A percentile compares a stretch with the other conserved stretches of the same genome.
These are phyloP conservation scores for Tupaia chinensis DNA, from an alignment of 2,113 vertebrate genomes.

Conservation along the genomic window DNA sequence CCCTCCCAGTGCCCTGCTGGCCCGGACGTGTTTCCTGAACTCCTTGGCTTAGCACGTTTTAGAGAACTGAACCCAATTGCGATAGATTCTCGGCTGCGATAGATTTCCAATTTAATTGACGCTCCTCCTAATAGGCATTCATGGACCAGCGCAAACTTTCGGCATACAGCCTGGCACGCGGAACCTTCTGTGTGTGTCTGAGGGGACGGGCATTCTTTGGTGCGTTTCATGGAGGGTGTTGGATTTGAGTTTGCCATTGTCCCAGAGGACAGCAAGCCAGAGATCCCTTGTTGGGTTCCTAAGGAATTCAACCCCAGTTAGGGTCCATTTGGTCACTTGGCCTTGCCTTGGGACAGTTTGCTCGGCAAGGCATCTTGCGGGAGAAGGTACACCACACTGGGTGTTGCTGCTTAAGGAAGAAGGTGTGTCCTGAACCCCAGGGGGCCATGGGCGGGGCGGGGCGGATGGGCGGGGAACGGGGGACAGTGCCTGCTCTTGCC, in stretches of 20 bases:
- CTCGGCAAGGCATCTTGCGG: neutral
- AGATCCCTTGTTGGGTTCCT: neutral
- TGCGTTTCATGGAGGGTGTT: rapidly evolving
- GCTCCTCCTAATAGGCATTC: neutral
- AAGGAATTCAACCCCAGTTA: no score
- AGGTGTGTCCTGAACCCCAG: neutral
- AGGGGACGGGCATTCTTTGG: neutral
- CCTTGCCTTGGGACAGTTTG: neutral
- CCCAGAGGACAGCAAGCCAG: neutral
- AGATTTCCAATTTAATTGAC: neutral
- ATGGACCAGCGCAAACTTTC: no score
- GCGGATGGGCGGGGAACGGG: neutral
- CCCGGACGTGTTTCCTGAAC: neutral
- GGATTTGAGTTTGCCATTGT: neutral
- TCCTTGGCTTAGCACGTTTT: neutral
- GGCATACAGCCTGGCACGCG: no score
- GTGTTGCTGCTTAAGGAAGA: neutral
- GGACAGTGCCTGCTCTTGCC: rapidly evolving
- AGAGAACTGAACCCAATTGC: no score
- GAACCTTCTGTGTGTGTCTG: no score
- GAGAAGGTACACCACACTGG: neutral
- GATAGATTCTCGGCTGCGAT: neutral
- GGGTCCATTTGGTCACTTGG: neutral
- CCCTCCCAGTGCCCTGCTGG: neutral
- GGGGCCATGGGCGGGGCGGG: rapidly evolving